These are phyloP conservation scores for Typhlichthys eigenmanni DNA, from an alignment of 2,797 vertebrate genomes.

Conservation along the genomic window DNA sequence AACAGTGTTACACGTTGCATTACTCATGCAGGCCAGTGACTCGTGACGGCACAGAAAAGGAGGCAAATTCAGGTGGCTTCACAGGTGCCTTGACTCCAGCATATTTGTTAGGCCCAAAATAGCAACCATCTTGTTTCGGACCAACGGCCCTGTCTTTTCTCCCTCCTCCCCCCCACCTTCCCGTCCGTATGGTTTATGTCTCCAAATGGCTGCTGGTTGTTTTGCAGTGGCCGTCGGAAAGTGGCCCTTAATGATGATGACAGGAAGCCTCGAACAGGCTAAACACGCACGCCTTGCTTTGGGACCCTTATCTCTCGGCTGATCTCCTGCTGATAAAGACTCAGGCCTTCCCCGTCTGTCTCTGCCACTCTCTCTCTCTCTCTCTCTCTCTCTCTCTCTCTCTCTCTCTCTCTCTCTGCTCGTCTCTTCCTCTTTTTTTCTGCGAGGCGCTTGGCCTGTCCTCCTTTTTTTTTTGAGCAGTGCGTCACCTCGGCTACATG, in stretches of 20 bases:
- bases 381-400: constrained; percentile 42
- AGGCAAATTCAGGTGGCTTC: constrained; percentile 9
- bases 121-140: constrained; percentile 51
- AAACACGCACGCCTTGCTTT: constrained; percentile 63
- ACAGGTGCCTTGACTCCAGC: constrained; percentile 1
- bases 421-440: constrained; percentile 38
- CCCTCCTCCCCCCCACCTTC: constrained; percentile 30
- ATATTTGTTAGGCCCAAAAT: constrained; percentile 47
- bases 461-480: constrained; percentile 31
- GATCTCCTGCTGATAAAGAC: constrained; percentile 71
- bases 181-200: constrained; percentile 53
- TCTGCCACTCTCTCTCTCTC: neutral
- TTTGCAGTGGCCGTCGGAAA: constrained; percentile 54
- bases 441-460: constrained; percentile 38
- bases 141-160: constrained; percentile 54
- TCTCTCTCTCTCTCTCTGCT: constrained; percentile 47
- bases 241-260: constrained; percentile 74
- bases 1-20: neutral
- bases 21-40: neutral
- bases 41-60: constrained; percentile 13
- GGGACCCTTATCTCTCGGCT: constrained; percentile 65
- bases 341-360: constrained; percentile 35
- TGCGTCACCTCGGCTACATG: neutral
- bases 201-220: constrained; percentile 67
- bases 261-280: constrained; percentile 73